Evolutionary conservation across 2,888 invertebrate species (phyloP).

Genomic region (Drymonia ruficornis): DNA sequence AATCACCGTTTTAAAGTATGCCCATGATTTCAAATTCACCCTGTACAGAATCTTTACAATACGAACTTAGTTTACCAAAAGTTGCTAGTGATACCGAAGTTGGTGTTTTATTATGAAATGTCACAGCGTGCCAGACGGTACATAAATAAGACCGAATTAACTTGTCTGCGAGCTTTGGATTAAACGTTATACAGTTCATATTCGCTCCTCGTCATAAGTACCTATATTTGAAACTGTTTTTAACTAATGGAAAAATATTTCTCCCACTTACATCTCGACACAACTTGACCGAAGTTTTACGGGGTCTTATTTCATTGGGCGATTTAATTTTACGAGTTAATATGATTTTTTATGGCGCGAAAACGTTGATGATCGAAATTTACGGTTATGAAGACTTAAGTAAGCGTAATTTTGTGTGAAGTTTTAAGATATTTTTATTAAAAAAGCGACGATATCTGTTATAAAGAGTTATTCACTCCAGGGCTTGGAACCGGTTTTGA

Average conservation of each 20-base stretch:
- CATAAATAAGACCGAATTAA: slow-evolving; percentile 81
- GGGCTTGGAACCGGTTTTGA: too few species aligned
- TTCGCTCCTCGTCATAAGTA: too few species aligned
- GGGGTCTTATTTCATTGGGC: slow-evolving; percentile 17
- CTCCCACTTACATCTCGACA: slow-evolving; percentile 9
- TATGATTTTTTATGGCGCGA: slow-evolving; percentile 26
- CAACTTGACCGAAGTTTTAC: slow-evolving; percentile 17
- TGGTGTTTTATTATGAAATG: slow-evolving; percentile 79
- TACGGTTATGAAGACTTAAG: slow-evolving; percentile 17
- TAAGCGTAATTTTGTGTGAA: slow-evolving; percentile 23
- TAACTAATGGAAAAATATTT: slow-evolving; percentile 1
- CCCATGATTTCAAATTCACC: too few species aligned
- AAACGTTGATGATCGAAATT: slow-evolving; percentile 24
- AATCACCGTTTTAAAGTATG: too few species aligned
- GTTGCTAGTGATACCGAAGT: slow-evolving; percentile 36
- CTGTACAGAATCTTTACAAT: too few species aligned
- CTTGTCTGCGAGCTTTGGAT: slow-evolving; percentile 77
- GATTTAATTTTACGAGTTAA: slow-evolving; percentile 24
- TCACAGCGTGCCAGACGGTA: slow-evolving; percentile 78
- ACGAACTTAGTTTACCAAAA: slow-evolving; percentile 63
- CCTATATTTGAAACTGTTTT: too few species aligned
- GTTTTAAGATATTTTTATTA: slow-evolving; percentile 10
- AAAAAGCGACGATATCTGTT: too few species aligned
- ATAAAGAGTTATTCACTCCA: too few species aligned
- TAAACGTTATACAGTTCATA: slow-evolving; percentile 61